Evolutionary conservation across 2,113 vertebrate genomes (phyloP).

Genomic region (Trochalopteron elliotii): DNA sequence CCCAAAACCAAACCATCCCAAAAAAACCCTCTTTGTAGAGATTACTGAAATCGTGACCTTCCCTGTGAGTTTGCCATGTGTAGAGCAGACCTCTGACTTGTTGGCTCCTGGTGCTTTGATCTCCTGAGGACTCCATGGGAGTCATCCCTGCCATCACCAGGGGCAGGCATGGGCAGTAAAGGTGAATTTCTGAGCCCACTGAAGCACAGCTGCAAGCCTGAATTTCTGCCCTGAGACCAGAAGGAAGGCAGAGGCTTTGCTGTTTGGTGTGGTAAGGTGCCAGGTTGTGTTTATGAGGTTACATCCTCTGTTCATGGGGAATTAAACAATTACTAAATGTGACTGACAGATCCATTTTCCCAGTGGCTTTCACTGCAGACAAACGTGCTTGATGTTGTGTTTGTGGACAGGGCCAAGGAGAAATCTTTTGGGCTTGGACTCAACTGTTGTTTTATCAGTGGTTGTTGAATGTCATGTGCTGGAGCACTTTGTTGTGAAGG

Average conservation of each 20-base stretch:
- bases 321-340: background rate
- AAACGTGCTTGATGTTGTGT: accelerated
- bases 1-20: accelerated
- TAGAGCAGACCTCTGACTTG: background rate
- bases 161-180: background rate
- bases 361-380: background rate
- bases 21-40: accelerated
- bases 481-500: background rate
- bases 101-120: background rate
- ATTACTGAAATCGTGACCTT: background rate
- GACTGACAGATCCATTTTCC: background rate
- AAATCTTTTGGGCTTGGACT: background rate
- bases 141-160: background rate
- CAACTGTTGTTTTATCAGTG: background rate
- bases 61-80: background rate
- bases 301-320: background rate
- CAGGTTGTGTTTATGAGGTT: background rate
- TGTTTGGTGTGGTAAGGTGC: background rate
- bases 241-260: background rate
- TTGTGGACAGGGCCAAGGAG: background rate
- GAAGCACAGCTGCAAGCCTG: background rate
- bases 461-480: background rate
- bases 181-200: background rate
- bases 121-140: background rate
- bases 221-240: background rate